Base-by-base conservation (phyloP, 2,797 vertebrate genomes). In the Artibeus lituratus region DNA sequence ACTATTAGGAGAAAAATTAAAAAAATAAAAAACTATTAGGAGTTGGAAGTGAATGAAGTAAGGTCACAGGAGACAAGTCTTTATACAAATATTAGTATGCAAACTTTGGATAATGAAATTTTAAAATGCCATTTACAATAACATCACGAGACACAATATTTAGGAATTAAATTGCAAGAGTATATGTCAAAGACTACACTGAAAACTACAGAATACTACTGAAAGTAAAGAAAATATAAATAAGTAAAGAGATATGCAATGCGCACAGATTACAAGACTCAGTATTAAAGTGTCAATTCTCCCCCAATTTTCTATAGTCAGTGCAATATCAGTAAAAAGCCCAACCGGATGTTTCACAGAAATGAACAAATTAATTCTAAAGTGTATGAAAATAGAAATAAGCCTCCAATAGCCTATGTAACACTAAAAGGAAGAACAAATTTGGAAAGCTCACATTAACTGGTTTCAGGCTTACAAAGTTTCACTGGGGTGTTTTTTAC, bases 81-180 rank as follows among this genome's bases (percentile, higher is more conserved):
- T 35, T 90, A 90, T 51, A 80, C 11, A 80, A 88, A 59, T 44
- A 77, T 24, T 32, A 91, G 29, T 73, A 82, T 53, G 6, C 19
- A 89, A 95, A 95, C 69, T 76, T 72, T 84, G n/a, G 10, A 70
- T 65, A 72, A 91, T 47, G 5, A 57, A 37, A 87, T 72, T 70
- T 95, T 93, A 62, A 89, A 69, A 78, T 87, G 67, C 7, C 44
- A 93, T 62, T 91, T 81, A 55, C 3, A 55, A 83, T 74, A 84
- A 47, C 19, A 59, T 76, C 72, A 81, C 19, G 0, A 62, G 37
- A 47, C n/a, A 87, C 5, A 90, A 69, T 42, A 84, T 62, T 91
- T 91, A 83, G 37, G 2, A 92, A 91, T 89, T 87, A 95, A 86
- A 89, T 86, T 94, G 57, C 19, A 19, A 92, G 37, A 87, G 29